phyloP scores from a whole-genome alignment of 1,140 invertebrate species.

The Nasonia giraulti region DNA sequence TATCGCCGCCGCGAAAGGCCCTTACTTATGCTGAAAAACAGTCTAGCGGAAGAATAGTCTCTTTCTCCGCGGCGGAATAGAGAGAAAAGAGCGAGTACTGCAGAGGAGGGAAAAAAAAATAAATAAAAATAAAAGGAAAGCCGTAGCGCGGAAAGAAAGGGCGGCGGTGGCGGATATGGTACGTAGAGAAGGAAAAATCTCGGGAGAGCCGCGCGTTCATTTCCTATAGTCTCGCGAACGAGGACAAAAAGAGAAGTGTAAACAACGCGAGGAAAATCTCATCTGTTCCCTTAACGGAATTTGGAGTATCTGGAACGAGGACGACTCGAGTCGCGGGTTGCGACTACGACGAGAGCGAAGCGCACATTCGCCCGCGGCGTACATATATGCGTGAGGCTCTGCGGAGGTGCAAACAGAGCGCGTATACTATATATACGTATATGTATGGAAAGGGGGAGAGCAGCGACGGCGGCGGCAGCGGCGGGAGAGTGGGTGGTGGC shows the following conservation, averaged over 20 bases:
- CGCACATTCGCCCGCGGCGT: background rate
- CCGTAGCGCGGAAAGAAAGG: background rate
- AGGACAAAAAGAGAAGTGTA: constrained; percentile 32
- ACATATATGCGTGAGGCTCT: constrained; percentile 31
- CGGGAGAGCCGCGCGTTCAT: constrained; percentile 17
- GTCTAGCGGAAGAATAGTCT: background rate
- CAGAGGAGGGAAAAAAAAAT: background rate
- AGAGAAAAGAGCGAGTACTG: background rate
- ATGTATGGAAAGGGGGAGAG: background rate
- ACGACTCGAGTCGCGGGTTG: too few relatives aligned
- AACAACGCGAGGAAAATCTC: constrained; percentile 46
- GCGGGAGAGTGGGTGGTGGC: constrained; percentile 48
- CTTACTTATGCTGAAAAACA: constrained; percentile 31
- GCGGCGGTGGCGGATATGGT: background rate
- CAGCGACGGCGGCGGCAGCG: background rate
- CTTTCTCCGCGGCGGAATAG: background rate
- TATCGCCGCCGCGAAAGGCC: constrained; percentile 7
- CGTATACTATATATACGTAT: background rate
- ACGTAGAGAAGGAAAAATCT: constrained; percentile 22
- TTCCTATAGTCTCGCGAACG: constrained; percentile 6
- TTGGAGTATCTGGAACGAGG: constrained; percentile 41
- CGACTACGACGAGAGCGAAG: background rate
- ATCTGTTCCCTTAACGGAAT: constrained; percentile 43
- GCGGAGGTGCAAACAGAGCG: constrained; percentile 37
- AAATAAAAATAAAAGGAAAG: background rate